Evolutionary conservation across 2,888 invertebrate species (phyloP), one percentile per base, ranked within the genome.

Genomic region (Lepidochrysops patricia): DNA sequence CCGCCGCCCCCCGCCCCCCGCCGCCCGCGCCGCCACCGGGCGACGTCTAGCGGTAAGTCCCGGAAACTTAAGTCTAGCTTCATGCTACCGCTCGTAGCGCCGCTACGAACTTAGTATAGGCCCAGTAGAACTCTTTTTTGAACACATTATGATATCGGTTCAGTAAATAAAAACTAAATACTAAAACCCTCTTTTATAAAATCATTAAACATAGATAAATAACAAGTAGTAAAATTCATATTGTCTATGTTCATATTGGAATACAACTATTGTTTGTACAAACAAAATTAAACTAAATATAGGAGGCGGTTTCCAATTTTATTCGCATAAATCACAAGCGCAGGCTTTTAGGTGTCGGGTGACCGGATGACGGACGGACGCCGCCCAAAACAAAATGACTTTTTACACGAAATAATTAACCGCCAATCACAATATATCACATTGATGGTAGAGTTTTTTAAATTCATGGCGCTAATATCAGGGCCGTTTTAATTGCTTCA

Each of bases 31-130:
- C 37, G 37, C 2, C 19, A 12, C 43, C 43, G 43, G 43, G 43
- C 43, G 43, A 23, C 43, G 9, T 43, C 29, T 9, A 32, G 54
- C 19, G 54, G 54, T 54, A 54, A 54, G 54, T 54, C 54, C 29
- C 19, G 27, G 29, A 13, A 32, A 19, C 13, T 49, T 9, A 13
- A 6, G 25, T 7, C 15, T 1, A 23, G 26, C 34, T 34, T 34
- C 34, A 43, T 7, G 19, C 15, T 9, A 4, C 32, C 32, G 29
- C 29, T 15, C 54, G 54, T 54, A 54, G 54, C 54, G 19, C 29
- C 6, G 0, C 54, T 54, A 54, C 54, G 54, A 54, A 9, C 29
- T 15, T 9, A 13, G 19, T 15, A 54, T 9, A 19, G 43, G 15
- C 43, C 19, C 6, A 43, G 19, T 3, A 15, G 5, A 15, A 23